Evolutionary conservation across 2,888 invertebrate species (phyloP), one percentile per base, ranked within the genome.

Genomic region (Hirtodrosophila confusa): DNA sequence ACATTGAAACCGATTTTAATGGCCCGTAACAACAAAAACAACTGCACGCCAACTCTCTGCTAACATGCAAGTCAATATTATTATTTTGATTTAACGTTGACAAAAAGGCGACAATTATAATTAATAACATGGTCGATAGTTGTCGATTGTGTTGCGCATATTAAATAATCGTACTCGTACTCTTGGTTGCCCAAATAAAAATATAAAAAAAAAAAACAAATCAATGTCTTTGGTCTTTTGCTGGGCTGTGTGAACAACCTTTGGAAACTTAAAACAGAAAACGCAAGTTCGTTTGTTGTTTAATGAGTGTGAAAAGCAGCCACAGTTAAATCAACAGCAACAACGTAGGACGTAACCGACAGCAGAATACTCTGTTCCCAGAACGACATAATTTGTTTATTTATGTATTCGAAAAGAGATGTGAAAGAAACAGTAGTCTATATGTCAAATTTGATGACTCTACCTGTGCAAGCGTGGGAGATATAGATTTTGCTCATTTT

Each of bases 1-100:
- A 87, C 86, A 88, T 87, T 87, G 86, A 87, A 87, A 88, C 58
- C 54, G 67, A 78, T 80, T 83, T 86, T 83, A 78, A 86, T 83
- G 78, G 78, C 66, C 67, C 84, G 69, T 70, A 78, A 70, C 75
- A 68, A 63, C 39, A 57, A 64, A 49, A 56, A 56, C 35, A 66
- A 50, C 39, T 36, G n/a, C 24, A 31, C 39, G 29, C 24, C 35
- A 36, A 35, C 35, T 23, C 35, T 23, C 11, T 23, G 33, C 39
- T 56, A 63, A 68, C 51, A 39, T 69, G 63, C 61, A 49, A 58
- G 69, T 74, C 69, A 69, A 74, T 69, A 65, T 55, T 23, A 44
- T 11, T 41, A 48, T 61, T 61, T 56, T 37, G 47, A 64, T 61
- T 73, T 64, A 61, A 53, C 49, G 36, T 9, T 37, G 53, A 56